Base-by-base conservation (phyloP, 2,888 invertebrate species). In the Parnassius smintheus region DNA sequence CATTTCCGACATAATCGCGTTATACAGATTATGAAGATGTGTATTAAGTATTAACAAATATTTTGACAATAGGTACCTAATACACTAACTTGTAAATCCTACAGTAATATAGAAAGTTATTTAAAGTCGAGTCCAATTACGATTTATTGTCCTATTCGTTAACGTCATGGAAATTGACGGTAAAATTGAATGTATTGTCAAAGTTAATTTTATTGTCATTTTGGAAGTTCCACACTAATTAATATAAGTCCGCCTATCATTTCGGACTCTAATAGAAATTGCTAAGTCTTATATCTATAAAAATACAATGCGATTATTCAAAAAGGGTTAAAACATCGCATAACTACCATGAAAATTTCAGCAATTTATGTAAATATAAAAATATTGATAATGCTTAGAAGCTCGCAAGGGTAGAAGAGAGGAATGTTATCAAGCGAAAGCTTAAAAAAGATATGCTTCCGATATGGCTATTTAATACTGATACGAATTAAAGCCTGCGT, bases 381-480 rank as follows among this genome's bases (percentile, higher is more conserved):
- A 86, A 85, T 88, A 85, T 80, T 78, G 84, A 70, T 75, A 74
- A 77, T 72, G 76, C 76, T 72, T 74, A 75, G 70, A 74, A 88
- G 88, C 88, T 86, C 86, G 79, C 80, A 74, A 73, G 74, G 74
- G 51, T 59, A 50, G 45, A 58, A 59, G 51, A 49, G 68, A 65
- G 68, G 68, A 75, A 72, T 74, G 48, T 49, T 54, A 58, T 54
- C 65, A 85, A 85, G 88, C 86, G 80, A 82, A 82, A 85, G 86
- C 85, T 76, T 66, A 65, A 74, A 72, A 18, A 75, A 85, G 89
- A 91, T 91, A 91, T 91, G 91, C 85, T 82, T 82, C 75, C 82
- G 90, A 90, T 90, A 91, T 89, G 89, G 79, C 78, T 67, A 74
- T 75, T 75, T 78, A 76, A 78, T 74, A 75, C 68, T 82, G 82